Evolutionary conservation across 2,113 vertebrate genomes (phyloP).

Genomic region (Perca flavescens): DNA sequence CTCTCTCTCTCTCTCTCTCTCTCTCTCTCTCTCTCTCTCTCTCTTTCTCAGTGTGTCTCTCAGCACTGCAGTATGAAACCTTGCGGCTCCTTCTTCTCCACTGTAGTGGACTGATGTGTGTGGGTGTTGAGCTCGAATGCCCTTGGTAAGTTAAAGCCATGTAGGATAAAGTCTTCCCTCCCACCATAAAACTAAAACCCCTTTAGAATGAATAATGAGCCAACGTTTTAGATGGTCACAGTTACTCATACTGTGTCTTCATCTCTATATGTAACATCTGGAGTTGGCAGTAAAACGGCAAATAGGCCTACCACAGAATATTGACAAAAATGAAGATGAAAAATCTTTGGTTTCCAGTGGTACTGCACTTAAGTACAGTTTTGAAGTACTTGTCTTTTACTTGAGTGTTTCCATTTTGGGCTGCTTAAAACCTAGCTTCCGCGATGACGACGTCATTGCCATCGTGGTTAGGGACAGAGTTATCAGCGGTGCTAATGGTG

Average conservation of each 20-base stretch:
- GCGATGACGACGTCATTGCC: no score
- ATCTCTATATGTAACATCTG: background rate
- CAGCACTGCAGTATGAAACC: constrained; percentile 69
- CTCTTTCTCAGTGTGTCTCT: background rate
- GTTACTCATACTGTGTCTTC: constrained; percentile 3
- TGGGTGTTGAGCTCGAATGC: constrained; percentile 67
- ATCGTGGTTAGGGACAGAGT: no score
- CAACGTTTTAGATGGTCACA: constrained; percentile 2
- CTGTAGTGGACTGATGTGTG: constrained; percentile 61
- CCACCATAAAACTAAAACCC: constrained; percentile 39
- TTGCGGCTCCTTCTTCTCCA: constrained; percentile 47
- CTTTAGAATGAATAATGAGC: constrained; percentile 31
- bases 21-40: background rate
- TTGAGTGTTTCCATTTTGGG: no score
- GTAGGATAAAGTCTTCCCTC: constrained; percentile 58
- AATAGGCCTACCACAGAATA: background rate
- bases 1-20: background rate
- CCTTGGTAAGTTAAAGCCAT: constrained; percentile 56
- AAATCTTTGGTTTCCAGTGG: background rate
- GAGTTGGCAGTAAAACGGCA: background rate
- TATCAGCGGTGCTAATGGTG: no score
- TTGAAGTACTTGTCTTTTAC: no score
- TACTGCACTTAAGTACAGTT: background rate
- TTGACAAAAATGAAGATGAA: background rate
- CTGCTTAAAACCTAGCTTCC: no score